Evolutionary conservation across 23 tunicate species (phyloP).

Genomic region (Trididemnum clinides): DNA sequence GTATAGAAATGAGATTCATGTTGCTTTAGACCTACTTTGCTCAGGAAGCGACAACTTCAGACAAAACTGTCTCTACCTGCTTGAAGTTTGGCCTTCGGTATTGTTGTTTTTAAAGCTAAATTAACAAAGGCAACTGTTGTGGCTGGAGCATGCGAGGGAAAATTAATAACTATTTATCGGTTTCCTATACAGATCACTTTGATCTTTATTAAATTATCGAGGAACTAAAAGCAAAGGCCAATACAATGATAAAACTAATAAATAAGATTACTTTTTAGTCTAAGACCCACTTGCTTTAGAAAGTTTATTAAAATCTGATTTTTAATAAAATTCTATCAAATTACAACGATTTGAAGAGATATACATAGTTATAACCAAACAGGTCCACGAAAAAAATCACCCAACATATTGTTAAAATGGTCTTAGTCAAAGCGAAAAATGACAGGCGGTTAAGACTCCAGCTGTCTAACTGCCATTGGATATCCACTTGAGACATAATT

Average conservation of each 20-base stretch:
- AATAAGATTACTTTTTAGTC: too few relatives aligned
- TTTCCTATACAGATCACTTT: neutral
- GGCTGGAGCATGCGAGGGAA: neutral
- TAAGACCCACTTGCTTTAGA: too few relatives aligned
- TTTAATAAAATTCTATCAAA: too few relatives aligned
- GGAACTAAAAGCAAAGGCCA: too few relatives aligned
- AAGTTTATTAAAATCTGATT: too few relatives aligned
- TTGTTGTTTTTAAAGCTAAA: slow-evolving; percentile 1
- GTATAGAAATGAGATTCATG: too few relatives aligned
- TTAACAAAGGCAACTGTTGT: slow-evolving; percentile 31
- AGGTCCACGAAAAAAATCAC: neutral
- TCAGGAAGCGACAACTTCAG: too few relatives aligned
- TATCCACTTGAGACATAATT: neutral
- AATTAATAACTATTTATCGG: neutral
- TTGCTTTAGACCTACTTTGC: too few relatives aligned
- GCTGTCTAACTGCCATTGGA: neutral
- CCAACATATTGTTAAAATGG: neutral
- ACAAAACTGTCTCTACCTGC: too few relatives aligned
- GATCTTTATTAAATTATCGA: slow-evolving; percentile 24
- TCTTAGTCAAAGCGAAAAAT: neutral
- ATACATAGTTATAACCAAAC: neutral
- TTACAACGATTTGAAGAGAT: neutral
- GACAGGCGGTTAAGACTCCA: neutral
- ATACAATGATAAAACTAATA: too few relatives aligned
- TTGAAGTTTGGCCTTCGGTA: neutral